Percentiles rank a stretch among this genome's conserved stretches.
These are phyloP conservation scores for Pinctada fucata DNA, from an alignment of 2,888 invertebrate genomes.

Conservation along the genomic window DNA sequence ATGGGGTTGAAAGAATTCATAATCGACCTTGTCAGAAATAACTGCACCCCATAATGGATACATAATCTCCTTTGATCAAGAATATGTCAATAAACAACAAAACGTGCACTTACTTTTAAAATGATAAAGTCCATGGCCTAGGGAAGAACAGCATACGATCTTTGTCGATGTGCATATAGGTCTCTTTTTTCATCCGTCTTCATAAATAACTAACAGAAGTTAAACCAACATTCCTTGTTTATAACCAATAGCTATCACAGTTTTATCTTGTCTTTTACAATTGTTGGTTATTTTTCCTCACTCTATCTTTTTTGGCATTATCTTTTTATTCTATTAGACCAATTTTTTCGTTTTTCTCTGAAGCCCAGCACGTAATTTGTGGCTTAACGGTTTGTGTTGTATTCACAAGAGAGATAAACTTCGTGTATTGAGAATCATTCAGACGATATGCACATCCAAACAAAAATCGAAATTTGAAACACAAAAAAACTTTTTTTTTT, in stretches of 20 bases:
- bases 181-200: neutral
- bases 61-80: too few species aligned
- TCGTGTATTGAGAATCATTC: too few species aligned
- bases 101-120: neutral
- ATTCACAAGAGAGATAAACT: too few species aligned
- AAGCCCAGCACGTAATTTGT: too few species aligned
- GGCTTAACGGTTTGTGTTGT: too few species aligned
- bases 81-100: too few species aligned
- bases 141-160: neutral
- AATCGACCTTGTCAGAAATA: too few species aligned
- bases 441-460: too few species aligned
- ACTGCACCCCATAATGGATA: too few species aligned
- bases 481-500: neutral
- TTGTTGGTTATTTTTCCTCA: neutral
- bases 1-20: neutral
- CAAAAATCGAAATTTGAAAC: too few species aligned
- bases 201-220: neutral
- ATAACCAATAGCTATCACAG: neutral
- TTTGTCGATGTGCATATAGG: neutral
- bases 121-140: neutral
- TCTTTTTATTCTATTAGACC: neutral
- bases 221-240: neutral
- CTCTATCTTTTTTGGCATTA: neutral
- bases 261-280: neutral
- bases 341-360: too few species aligned